These are phyloP conservation scores for Saimiri boliviensis DNA, from an alignment of 2,113 vertebrate genomes.

Conservation along the genomic window DNA sequence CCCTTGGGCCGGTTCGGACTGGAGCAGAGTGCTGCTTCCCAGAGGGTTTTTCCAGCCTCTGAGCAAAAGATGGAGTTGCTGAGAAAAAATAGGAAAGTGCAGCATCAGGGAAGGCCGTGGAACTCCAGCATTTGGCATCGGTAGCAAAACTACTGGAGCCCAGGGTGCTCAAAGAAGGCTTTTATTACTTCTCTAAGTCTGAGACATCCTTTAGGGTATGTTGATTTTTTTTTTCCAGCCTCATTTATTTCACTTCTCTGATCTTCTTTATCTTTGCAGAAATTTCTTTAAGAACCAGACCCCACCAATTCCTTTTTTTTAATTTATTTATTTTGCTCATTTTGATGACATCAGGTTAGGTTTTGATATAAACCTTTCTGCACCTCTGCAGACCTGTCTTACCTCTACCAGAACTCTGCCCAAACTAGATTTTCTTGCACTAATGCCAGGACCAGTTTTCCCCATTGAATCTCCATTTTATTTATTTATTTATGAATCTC, in stretches of 20 bases:
- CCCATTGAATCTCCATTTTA: not conserved
- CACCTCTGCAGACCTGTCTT: not conserved
- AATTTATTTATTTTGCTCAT: not conserved
- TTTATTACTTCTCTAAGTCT: not conserved
- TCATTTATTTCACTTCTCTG: not conserved
- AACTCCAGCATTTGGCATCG: not conserved
- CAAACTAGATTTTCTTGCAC: not conserved
- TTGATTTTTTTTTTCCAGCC: not conserved
- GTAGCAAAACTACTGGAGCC: not conserved
- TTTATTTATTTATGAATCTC: not conserved
- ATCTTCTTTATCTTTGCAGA: not conserved
- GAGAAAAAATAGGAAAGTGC: fast-evolving
- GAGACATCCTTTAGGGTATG: not conserved
- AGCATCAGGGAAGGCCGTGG: fast-evolving
- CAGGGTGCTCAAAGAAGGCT: not conserved
- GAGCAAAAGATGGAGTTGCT: not conserved
- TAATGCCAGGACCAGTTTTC: not conserved
- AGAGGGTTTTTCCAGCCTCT: not conserved
- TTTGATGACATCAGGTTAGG: not conserved
- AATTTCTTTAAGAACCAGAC: not conserved
- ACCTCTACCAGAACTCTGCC: not conserved
- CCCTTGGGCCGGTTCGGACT: not conserved
- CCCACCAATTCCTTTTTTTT: not conserved
- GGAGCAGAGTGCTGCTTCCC: not conserved
- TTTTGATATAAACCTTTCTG: not conserved